Evolutionary conservation across 1,140 invertebrate species (phyloP).

Genomic region (Megalopta genalis): DNA sequence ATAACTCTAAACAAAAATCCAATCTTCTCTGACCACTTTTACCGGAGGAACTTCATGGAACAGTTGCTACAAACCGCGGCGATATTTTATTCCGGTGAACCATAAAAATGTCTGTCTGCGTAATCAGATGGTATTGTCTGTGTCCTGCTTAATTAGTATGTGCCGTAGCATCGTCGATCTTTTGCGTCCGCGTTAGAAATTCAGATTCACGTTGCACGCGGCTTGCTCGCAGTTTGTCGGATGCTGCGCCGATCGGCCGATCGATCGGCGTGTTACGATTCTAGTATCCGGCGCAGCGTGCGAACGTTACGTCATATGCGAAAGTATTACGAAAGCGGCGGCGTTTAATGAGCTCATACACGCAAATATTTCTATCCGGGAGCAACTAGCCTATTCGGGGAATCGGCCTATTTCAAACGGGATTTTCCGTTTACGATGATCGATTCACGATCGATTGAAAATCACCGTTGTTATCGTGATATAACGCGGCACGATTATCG

Average conservation of each 20-base stretch:
- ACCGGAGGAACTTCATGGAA: too few relatives aligned
- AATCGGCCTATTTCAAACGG: background rate
- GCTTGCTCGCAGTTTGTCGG: too few relatives aligned
- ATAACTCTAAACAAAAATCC: too few relatives aligned
- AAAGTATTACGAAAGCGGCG: slow-evolving; percentile 1
- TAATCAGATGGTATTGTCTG: too few relatives aligned
- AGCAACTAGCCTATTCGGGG: background rate
- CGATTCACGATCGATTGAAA: background rate
- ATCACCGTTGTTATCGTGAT: background rate
- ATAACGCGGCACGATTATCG: background rate
- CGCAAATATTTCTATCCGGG: slow-evolving; percentile 4
- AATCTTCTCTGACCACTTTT: too few relatives aligned
- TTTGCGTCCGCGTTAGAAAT: too few relatives aligned
- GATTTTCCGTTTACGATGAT: slow-evolving; percentile 17
- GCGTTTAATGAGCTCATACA: background rate
- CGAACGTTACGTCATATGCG: background rate
- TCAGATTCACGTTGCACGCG: too few relatives aligned
- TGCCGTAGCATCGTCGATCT: too few relatives aligned
- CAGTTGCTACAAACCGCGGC: too few relatives aligned
- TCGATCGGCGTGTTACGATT: background rate
- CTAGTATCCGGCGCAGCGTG: background rate
- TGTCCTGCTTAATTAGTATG: too few relatives aligned
- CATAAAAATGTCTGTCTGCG: too few relatives aligned
- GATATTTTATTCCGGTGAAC: too few relatives aligned
- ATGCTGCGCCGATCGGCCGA: background rate